Conservation (phyloP, 2,113 vertebrate genomes). For the Nothobranchius kuhntae region DNA sequence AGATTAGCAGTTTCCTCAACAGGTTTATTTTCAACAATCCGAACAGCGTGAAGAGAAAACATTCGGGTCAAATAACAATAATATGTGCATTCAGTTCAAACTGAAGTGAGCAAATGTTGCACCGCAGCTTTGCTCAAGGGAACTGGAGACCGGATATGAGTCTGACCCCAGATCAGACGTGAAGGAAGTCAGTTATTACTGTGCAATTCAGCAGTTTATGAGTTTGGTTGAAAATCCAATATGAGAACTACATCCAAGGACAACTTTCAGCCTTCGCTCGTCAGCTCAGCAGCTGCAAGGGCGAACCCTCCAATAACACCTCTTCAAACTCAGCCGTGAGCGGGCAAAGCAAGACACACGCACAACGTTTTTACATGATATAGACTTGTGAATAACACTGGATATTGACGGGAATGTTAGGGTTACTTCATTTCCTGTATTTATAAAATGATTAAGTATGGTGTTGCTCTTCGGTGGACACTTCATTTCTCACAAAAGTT, state of each 20-base stretch:
- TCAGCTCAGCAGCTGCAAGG: constrained; percentile 62
- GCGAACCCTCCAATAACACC: constrained; percentile 66
- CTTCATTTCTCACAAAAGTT: constrained; percentile 47
- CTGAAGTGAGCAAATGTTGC: constrained; percentile 45
- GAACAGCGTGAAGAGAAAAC: constrained; percentile 7
- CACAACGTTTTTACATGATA: constrained; percentile 59
- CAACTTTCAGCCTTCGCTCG: constrained; percentile 59
- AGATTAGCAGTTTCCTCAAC: constrained; percentile 41
- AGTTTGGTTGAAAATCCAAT: constrained; percentile 72
- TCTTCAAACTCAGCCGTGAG: constrained; percentile 66
- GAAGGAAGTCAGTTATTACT: constrained; percentile 73
- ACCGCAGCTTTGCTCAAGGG: constrained; percentile 56
- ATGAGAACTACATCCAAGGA: constrained; percentile 67
- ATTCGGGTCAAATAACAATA: constrained; percentile 32
- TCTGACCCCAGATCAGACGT: constrained; percentile 62
- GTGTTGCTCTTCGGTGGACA: constrained; percentile 36
- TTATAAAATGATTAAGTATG: constrained; percentile 20
- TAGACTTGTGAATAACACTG: constrained; percentile 42
- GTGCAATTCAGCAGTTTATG: constrained; percentile 58
- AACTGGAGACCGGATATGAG: constrained; percentile 78
- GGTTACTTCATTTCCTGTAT: constrained; percentile 45
- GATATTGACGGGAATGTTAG: constrained; percentile 55
- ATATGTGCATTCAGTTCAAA: constrained; percentile 34
- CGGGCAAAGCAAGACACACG: constrained; percentile 52
- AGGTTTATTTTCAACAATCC: constrained; percentile 17